Evolutionary conservation across 1,140 invertebrate genomes (phyloP).

Genomic region (Ceratina japonica): DNA sequence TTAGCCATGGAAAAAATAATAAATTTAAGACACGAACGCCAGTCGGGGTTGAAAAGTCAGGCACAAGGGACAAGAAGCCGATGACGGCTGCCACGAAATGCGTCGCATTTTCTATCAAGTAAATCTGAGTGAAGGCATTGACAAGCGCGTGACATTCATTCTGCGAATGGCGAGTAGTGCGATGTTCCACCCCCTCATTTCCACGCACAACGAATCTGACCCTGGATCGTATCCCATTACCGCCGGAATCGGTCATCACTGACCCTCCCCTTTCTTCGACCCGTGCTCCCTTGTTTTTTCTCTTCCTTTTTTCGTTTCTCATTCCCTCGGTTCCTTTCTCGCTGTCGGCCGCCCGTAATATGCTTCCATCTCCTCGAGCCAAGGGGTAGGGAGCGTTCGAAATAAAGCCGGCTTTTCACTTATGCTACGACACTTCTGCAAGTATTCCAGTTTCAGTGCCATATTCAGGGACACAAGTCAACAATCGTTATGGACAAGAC

Average conservation of each 20-base stretch:
- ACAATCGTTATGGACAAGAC: too few relatives aligned
- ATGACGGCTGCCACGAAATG: not conserved
- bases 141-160: slow-evolving; percentile 27
- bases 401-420: not conserved
- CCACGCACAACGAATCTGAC: slow-evolving; percentile 58
- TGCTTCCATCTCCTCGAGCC: slow-evolving; percentile 37
- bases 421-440: too few relatives aligned
- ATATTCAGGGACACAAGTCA: too few relatives aligned
- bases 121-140: not conserved
- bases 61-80: not conserved
- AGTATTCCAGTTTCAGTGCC: too few relatives aligned
- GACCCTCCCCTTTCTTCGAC: slow-evolving; percentile 54
- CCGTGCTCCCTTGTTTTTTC: not conserved
- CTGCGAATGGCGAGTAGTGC: slow-evolving; percentile 28
- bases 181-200: slow-evolving; percentile 29
- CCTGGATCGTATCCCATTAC: slow-evolving; percentile 64
- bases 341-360: slow-evolving; percentile 14
- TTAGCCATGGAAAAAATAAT: too few relatives aligned
- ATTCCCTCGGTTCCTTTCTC: not conserved
- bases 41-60: not conserved
- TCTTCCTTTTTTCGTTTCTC: not conserved
- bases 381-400: not conserved
- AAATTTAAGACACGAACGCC: too few relatives aligned
- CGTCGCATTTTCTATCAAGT: not conserved
- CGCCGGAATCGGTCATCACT: slow-evolving; percentile 66